Percentiles rank a stretch among this genome's conserved stretches.
Evolutionary conservation across 2,888 invertebrate species (phyloP).

Genomic region (Melitaea athalia): DNA sequence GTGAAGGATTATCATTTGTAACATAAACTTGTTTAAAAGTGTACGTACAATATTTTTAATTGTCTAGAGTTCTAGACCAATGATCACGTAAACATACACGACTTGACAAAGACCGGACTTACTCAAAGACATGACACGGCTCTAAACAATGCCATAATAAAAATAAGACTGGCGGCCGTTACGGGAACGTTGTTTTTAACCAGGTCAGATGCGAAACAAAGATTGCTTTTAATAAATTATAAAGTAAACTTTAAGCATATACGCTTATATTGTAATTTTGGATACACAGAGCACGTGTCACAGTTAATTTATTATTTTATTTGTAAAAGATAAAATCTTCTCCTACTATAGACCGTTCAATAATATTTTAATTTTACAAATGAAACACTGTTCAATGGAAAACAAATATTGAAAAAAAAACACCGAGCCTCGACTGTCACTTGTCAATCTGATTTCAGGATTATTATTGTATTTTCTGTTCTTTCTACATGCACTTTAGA

Average conservation of each 20-base stretch:
- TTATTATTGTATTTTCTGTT: no score
- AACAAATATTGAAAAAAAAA: no score
- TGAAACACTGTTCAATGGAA: no score
- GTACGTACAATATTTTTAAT: constrained; percentile 9
- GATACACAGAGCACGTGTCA: no score
- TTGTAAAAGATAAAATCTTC: no score
- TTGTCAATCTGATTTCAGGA: no score
- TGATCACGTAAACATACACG: constrained; percentile 26
- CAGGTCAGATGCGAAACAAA: constrained; percentile 20
- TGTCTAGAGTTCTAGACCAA: constrained; percentile 30
- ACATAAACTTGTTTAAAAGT: not conserved
- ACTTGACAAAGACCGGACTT: constrained; percentile 36
- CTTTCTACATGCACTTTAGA: no score
- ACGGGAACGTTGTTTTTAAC: constrained; percentile 24
- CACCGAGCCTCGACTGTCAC: no score
- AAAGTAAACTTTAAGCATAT: not conserved
- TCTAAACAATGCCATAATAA: constrained; percentile 34
- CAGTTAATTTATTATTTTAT: no score
- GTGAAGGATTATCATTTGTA: not conserved
- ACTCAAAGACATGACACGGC: constrained; percentile 24
- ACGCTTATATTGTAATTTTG: no score
- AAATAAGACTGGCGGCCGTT: constrained; percentile 23
- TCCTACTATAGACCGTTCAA: no score
- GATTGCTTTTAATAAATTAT: constrained; percentile 26
- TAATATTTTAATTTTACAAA: no score